Evolutionary conservation across 1,140 invertebrate species (phyloP).

Genomic region (Nasonia longicornis): DNA sequence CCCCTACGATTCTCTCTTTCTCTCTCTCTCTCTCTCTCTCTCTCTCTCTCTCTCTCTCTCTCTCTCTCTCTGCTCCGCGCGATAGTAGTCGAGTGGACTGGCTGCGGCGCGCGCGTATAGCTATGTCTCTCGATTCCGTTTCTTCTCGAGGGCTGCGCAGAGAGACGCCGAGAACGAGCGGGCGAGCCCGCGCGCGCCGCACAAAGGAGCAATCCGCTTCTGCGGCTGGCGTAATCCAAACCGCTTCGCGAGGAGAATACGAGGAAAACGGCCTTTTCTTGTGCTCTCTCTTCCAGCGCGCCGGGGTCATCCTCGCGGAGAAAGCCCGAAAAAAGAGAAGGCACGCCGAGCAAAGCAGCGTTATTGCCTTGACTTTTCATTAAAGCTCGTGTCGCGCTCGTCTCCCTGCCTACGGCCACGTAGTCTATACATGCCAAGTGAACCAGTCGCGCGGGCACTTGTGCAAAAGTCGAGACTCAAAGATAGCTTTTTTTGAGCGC

Average conservation of each 20-base stretch:
- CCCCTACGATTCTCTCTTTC: neutral
- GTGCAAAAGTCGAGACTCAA: neutral
- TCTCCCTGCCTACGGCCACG: neutral
- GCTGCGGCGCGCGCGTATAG: too few relatives aligned
- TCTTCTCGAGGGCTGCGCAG: neutral
- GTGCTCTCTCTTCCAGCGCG: neutral
- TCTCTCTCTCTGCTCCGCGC: neutral
- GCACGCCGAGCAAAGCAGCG: neutral
- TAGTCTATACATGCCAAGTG: neutral
- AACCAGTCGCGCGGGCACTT: too few relatives aligned
- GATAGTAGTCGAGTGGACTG: neutral
- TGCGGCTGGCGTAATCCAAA: slow-evolving; percentile 32
- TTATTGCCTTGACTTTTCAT: slow-evolving; percentile 19
- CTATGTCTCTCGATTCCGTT: slow-evolving; percentile 13
- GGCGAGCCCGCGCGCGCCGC: neutral
- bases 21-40: too few relatives aligned
- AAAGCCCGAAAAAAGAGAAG: slow-evolving; percentile 7
- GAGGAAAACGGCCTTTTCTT: slow-evolving; percentile 28
- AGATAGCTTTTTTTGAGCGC: neutral
- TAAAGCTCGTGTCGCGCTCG: neutral
- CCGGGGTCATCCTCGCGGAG: neutral
- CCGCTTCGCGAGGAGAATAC: slow-evolving; percentile 35
- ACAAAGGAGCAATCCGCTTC: slow-evolving; percentile 32
- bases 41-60: neutral
- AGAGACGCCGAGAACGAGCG: neutral